Evolutionary conservation across 2,888 invertebrate genomes (phyloP), one percentile per base, ranked within the genome.

Genomic region (Drosophila macrospina): DNA sequence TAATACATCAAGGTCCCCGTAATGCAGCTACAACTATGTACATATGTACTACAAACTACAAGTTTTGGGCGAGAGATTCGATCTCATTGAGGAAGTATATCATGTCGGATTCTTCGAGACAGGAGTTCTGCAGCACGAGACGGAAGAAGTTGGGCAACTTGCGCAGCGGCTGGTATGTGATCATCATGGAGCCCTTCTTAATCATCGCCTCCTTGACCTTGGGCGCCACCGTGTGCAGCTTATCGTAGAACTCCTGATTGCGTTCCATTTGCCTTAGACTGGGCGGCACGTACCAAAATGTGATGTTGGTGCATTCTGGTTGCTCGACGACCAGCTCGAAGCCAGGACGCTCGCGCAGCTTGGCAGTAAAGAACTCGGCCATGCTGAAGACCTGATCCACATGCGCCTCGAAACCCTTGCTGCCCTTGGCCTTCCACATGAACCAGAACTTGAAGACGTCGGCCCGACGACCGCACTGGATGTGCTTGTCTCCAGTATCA

Each of bases 391-490:
- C 93, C 64, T 94, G 94, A 78, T 97, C 95, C 24, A 97, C 94
- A 89, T 97, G 97, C 57, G 94, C 93, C 81, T 96, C 96, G 30
- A 97, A 93, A 0, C 97, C 97, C 45, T 93, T 92, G 0, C 95
- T 95, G 0, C 97, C 97, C 92, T 98, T 98, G 5, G 98, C 98
- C 89, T 98, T 97, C 99, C 99, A 99, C 97, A 98, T 98, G 90
- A 98, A 96, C 99, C 99, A 99, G 91, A 99, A 96, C 92, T 99
- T 99, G 69, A 98, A 94, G 8, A 98, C 97, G 91, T 99, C 99
- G 1, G 98, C 98, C 80, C 98, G 95, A 0, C 99, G 94, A 0
- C 99, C 99, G 90, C 99, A 99, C 91, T 99, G 99, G 39, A 99
- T 95, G 84, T 98, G 97, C 90, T 98, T 98, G 90, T 97, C 97